These are phyloP conservation scores for Seison nebaliae DNA, from an alignment of 1,140 invertebrate species.

Conservation along the genomic window DNA sequence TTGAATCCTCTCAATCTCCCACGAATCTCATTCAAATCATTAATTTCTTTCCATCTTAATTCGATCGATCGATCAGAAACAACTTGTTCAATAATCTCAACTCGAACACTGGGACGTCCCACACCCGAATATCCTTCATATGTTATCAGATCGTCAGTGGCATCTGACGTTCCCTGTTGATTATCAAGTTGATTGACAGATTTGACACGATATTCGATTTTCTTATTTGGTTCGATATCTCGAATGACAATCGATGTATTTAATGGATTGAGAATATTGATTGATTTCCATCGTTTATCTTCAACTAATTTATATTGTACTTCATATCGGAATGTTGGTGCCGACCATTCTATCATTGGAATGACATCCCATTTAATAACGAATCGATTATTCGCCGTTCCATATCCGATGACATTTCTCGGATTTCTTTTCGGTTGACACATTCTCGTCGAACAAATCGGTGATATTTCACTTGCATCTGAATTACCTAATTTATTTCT, in stretches of 20 bases:
- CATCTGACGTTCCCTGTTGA: too few species aligned
- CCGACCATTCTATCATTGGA: slow-evolving; percentile 12
- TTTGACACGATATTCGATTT: slow-evolving; percentile 11
- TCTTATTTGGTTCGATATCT: background rate
- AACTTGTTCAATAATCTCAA: too few species aligned
- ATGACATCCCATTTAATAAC: slow-evolving; percentile 12
- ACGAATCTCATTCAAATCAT: too few species aligned
- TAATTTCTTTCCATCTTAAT: too few species aligned
- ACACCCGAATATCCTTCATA: too few species aligned
- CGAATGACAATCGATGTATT: background rate
- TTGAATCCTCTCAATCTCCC: too few species aligned
- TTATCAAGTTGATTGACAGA: slow-evolving; percentile 12
- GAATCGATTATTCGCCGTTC: slow-evolving; percentile 3
- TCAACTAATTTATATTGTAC: slow-evolving; percentile 3
- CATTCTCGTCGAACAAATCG: slow-evolving; percentile 5
- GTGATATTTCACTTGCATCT: slow-evolving; percentile 7
- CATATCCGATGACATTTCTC: slow-evolving; percentile 1
- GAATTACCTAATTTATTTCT: slow-evolving; percentile 4
- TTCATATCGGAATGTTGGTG: slow-evolving; percentile 10
- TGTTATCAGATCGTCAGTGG: too few species aligned
- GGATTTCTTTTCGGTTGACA: slow-evolving; percentile 8
- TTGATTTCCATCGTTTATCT: too few species aligned
- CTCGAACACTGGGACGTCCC: too few species aligned
- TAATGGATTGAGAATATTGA: too few species aligned
- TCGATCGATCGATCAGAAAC: too few species aligned